phyloP scores from a whole-genome alignment of 2,888 invertebrate species.

The Drosophila tanythrix region DNA sequence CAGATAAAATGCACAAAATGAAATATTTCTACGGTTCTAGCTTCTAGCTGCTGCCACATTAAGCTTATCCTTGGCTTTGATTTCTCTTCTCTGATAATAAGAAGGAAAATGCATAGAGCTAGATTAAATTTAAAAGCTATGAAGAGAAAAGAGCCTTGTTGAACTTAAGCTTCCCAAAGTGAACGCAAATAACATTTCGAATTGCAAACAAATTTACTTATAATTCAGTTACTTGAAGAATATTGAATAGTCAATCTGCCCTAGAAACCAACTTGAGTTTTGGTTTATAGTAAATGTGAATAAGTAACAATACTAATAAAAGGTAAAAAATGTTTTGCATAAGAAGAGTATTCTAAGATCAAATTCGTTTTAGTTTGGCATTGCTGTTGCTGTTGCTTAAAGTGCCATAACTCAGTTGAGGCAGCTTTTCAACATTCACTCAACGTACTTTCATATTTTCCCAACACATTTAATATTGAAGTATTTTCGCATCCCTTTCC shows the following conservation, averaged over 20 bases:
- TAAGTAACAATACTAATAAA: neutral
- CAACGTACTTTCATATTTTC: slow-evolving; percentile 37
- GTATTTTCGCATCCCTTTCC: neutral
- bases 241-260: neutral
- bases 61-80: slow-evolving; percentile 28
- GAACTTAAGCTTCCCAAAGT: neutral
- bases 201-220: neutral
- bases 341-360: neutral
- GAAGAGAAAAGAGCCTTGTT: neutral
- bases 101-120: neutral
- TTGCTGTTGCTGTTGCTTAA: slow-evolving; percentile 2
- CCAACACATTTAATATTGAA: slow-evolving; percentile 54
- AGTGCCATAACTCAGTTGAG: neutral
- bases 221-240: neutral
- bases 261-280: neutral
- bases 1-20: slow-evolving; percentile 10
- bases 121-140: slow-evolving; percentile 8
- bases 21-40: slow-evolving; percentile 18
- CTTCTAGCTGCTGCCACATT: slow-evolving; percentile 30
- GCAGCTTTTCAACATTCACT: slow-evolving; percentile 23
- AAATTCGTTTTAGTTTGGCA: neutral
- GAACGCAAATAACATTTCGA: neutral
- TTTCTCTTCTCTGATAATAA: slow-evolving; percentile 23
- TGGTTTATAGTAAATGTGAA: neutral
- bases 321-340: neutral